These are phyloP conservation scores for Platyrinchus mystaceus DNA, from an alignment of 2,797 vertebrate genomes.

Conservation along the genomic window DNA sequence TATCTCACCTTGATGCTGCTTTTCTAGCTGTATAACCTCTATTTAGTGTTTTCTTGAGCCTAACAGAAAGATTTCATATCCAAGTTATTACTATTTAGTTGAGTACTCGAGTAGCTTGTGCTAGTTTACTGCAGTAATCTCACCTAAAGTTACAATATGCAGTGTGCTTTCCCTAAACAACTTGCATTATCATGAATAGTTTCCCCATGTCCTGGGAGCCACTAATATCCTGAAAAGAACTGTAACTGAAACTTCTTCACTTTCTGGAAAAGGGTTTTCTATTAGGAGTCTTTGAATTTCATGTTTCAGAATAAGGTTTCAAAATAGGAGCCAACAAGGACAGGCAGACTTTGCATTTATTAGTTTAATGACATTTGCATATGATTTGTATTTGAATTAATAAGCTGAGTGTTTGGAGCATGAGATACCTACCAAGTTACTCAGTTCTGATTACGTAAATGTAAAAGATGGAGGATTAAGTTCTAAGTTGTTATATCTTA, in stretches of 20 bases:
- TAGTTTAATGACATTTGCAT: slow-evolving; percentile 27
- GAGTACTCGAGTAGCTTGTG: neutral
- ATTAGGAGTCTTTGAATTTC: neutral
- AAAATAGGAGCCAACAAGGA: neutral
- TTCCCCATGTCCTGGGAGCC: neutral
- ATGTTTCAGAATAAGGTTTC: neutral
- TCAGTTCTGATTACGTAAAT: neutral
- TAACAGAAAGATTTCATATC: neutral
- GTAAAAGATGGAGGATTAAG: slow-evolving; percentile 1
- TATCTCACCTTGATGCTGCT: neutral
- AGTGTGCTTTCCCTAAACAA: neutral
- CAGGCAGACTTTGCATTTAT: slow-evolving; percentile 26
- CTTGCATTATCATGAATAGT: neutral
- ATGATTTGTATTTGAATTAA: slow-evolving; percentile 39
- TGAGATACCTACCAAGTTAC: neutral
- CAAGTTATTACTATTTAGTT: neutral
- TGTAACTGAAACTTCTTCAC: neutral
- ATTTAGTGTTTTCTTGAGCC: neutral
- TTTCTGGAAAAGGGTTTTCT: neutral
- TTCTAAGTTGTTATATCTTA: neutral
- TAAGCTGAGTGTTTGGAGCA: neutral
- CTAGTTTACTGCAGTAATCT: neutral
- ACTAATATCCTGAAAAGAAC: neutral
- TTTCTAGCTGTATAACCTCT: neutral
- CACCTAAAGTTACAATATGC: neutral